Evolutionary conservation across 2,888 invertebrate genomes (phyloP).

Genomic region (Geophilus truncorum): DNA sequence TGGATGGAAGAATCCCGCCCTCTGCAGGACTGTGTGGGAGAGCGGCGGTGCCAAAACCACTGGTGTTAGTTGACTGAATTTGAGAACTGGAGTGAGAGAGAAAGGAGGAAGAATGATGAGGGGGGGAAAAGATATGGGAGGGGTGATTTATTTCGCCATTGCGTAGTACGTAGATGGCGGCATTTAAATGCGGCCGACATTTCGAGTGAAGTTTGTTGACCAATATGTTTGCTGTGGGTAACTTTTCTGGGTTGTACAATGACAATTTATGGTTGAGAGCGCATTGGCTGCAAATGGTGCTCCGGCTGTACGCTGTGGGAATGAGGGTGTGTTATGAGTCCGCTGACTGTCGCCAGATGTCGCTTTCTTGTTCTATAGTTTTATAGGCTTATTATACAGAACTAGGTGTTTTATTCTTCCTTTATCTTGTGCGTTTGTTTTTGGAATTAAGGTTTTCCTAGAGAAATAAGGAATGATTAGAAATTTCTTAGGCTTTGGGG

Average conservation of each 20-base stretch:
- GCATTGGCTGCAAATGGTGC: neutral
- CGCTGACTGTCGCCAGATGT: neutral
- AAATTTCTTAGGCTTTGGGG: too few species aligned
- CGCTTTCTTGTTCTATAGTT: neutral
- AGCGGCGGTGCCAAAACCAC: neutral
- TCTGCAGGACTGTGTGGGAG: neutral
- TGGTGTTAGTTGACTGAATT: slow-evolving; percentile 12
- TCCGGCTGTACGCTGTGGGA: neutral
- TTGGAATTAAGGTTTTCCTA: too few species aligned
- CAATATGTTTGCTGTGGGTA: neutral
- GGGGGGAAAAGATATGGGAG: neutral
- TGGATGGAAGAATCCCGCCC: neutral
- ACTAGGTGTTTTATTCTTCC: neutral
- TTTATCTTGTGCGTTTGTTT: neutral
- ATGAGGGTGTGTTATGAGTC: neutral
- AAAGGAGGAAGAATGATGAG: neutral
- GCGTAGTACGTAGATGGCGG: neutral
- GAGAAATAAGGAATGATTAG: too few species aligned
- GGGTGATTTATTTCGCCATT: neutral
- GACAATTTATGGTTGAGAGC: neutral
- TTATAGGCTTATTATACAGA: slow-evolving; percentile 1
- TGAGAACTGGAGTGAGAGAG: neutral
- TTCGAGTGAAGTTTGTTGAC: slow-evolving; percentile 3
- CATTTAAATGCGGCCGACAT: neutral
- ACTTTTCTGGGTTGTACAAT: neutral